Conservation (phyloP, 2,113 vertebrate species). For the Anguilla rostrata region DNA sequence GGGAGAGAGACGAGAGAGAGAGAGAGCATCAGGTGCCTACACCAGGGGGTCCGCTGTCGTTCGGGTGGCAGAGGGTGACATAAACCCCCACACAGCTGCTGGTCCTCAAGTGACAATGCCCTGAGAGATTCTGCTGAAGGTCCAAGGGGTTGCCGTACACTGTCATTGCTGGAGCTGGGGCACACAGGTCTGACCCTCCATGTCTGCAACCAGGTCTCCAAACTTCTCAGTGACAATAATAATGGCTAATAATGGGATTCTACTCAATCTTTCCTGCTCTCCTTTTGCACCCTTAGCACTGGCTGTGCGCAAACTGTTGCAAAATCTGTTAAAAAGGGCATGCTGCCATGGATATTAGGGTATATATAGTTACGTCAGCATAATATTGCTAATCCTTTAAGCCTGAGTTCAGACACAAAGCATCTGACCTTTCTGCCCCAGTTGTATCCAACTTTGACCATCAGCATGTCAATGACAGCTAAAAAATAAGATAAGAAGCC, state of each 20-base stretch:
- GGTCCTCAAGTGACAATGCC: background rate
- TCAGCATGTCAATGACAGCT: background rate
- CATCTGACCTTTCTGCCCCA: background rate
- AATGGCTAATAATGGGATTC: background rate
- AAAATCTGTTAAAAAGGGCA: too few species aligned
- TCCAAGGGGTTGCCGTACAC: background rate
- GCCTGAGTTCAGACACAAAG: background rate
- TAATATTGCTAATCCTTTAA: background rate
- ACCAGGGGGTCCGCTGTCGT: background rate
- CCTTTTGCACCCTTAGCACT: background rate
- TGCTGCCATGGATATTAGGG: background rate
- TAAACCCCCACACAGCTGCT: slow-evolving; percentile 1
- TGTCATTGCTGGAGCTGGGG: background rate
- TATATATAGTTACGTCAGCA: background rate
- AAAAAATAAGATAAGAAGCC: slow-evolving; percentile 21
- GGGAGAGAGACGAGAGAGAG: background rate
- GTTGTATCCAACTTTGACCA: background rate
- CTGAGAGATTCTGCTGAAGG: background rate
- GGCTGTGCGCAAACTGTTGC: slow-evolving; percentile 11
- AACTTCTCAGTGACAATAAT: background rate
- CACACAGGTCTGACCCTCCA: background rate
- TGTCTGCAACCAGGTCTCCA: too few species aligned
- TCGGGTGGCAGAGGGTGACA: background rate
- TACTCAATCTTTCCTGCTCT: background rate
- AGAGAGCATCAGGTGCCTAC: background rate